Conservation (phyloP, 2,888 invertebrate genomes). For the Brachynemurus nebulosus region DNA sequence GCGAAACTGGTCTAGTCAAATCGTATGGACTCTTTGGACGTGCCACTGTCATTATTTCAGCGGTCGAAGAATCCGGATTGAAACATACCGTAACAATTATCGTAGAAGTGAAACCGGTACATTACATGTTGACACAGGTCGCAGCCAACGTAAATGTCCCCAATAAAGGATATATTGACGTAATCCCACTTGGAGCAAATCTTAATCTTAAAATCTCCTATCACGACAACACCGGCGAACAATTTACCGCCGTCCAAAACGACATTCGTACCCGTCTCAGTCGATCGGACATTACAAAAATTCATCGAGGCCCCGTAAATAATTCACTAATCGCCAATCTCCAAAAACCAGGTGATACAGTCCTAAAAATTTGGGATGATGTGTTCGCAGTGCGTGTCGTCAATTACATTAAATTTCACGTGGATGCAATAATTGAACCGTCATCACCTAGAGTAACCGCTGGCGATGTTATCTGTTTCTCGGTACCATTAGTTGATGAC, state of each 20-base stretch:
- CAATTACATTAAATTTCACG: conserved; percentile 31
- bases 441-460: conserved; percentile 30
- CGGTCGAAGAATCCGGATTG: conserved; percentile 37
- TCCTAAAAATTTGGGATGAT: conserved; percentile 35
- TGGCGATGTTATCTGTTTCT: conserved; percentile 40
- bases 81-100: conserved; percentile 36
- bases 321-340: conserved; percentile 33
- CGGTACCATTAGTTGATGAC: conserved; percentile 31
- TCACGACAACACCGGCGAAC: conserved; percentile 40
- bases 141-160: conserved; percentile 26
- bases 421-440: conserved; percentile 30
- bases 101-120: conserved; percentile 36
- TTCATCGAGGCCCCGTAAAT: conserved; percentile 34
- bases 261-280: conserved; percentile 35
- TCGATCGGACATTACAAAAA: conserved; percentile 30
- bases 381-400: conserved; percentile 26
- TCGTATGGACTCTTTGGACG: conserved; percentile 29
- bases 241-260: conserved; percentile 36
- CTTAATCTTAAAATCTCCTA: conserved; percentile 35
- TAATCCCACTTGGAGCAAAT: conserved; percentile 37
- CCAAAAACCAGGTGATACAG: conserved; percentile 34
- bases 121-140: conserved; percentile 32
- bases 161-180: conserved; percentile 17
- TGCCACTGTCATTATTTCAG: conserved; percentile 32
- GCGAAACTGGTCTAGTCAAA: conserved; percentile 26